These are phyloP conservation scores for Podotricha telesiphe DNA, from an alignment of 2,888 invertebrate genomes.

Conservation along the genomic window DNA sequence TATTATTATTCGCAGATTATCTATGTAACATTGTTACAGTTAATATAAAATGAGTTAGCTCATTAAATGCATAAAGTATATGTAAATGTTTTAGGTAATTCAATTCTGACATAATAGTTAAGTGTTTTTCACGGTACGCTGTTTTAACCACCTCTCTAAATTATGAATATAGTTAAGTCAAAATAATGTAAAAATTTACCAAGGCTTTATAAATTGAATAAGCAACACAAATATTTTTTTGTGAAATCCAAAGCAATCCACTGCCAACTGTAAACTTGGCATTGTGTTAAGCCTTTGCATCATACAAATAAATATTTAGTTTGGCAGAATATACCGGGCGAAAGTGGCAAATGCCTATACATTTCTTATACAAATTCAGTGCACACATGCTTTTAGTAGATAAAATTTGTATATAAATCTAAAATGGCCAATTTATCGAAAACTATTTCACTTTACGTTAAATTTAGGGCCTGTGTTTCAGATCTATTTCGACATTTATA, in stretches of 20 bases:
- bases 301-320: slow-evolving; percentile 21
- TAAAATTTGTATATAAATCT: not conserved
- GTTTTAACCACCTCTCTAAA: slow-evolving; percentile 19
- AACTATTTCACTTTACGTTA: not conserved
- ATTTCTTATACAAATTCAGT: not conserved
- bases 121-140: slow-evolving; percentile 24
- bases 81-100: slow-evolving; percentile 18
- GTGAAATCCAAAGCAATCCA: slow-evolving; percentile 11
- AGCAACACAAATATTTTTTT: slow-evolving; percentile 9
- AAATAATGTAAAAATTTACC: not conserved
- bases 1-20: slow-evolving; percentile 5
- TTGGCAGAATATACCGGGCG: not conserved
- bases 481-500: slow-evolving; percentile 5
- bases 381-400: not conserved
- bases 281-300: slow-evolving; percentile 17
- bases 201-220: slow-evolving; percentile 8
- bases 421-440: not conserved
- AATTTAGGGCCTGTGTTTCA: not conserved
- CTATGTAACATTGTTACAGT: slow-evolving; percentile 4
- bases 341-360: not conserved
- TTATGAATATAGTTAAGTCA: slow-evolving; percentile 2
- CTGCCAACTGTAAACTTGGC: slow-evolving; percentile 23
- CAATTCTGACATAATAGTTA: slow-evolving; percentile 20
- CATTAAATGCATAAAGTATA: slow-evolving; percentile 14
- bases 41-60: slow-evolving; percentile 4